phyloP scores from a whole-genome alignment of 1,140 invertebrate species.

The Drosophila jambulina region DNA sequence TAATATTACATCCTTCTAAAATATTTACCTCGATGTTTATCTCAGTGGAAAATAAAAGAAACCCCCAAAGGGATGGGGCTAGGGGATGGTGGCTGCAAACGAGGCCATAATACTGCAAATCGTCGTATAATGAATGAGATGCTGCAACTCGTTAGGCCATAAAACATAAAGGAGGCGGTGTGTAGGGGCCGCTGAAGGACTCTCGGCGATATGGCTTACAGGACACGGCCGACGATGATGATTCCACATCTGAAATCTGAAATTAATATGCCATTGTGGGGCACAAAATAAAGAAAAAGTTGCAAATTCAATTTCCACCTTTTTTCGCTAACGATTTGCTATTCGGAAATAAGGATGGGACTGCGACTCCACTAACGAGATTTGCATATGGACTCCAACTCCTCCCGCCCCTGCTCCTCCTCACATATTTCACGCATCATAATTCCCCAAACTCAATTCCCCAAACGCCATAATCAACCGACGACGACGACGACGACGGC shows the following conservation, averaged over 20 bases:
- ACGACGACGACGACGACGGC: conserved; percentile 34
- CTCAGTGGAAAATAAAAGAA: background rate
- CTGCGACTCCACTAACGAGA: conserved; percentile 67
- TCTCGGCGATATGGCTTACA: conserved; percentile 23
- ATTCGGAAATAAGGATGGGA: conserved; percentile 18
- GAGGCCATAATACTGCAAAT: conserved; percentile 82
- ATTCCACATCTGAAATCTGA: conserved; percentile 52
- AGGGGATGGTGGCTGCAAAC: conserved; percentile 35
- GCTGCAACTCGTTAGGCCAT: conserved; percentile 59
- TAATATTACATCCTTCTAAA: background rate
- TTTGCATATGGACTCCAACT: conserved; percentile 71
- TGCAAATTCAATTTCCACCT: conserved; percentile 69
- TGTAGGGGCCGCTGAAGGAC: conserved; percentile 6
- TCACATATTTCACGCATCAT: conserved; percentile 62
- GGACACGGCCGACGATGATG: conserved; percentile 13
- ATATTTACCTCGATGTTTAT: background rate
- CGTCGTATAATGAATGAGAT: conserved; percentile 78
- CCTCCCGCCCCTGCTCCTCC: background rate
- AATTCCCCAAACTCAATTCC: conserved; percentile 79
- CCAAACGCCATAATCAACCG: conserved; percentile 73
- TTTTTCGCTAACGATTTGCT: conserved; percentile 59
- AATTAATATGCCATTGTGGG: conserved; percentile 79
- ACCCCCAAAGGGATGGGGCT: conserved; percentile 1
- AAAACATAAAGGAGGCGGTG: conserved; percentile 29
- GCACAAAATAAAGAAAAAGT: conserved; percentile 36